Evolutionary conservation across 23 tunicate genomes (phyloP), one percentile per base, ranked within the genome.

Genomic region (Diplosoma virens): DNA sequence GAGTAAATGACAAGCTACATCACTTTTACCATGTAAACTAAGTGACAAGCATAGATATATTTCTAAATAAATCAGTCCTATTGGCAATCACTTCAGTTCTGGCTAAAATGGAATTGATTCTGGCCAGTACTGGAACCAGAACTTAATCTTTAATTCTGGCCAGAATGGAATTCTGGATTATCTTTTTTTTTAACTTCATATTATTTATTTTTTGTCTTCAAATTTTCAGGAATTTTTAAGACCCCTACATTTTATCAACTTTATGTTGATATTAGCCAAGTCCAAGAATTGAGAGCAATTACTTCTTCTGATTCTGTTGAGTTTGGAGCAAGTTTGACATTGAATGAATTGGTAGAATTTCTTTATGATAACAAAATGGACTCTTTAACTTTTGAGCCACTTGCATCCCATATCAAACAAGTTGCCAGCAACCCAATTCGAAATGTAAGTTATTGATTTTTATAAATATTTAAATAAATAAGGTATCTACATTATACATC

Each of bases 341-440:
- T 86, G 6, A 86, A 58, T 70, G 36, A 60, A 23, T 4, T 86
- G 21, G 53, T 36, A 1, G 30, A 28, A 37, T 14, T 32, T 4
- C 32, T 76, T 4, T 2, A 27, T 7, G 28, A 81, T 9, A 37
- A 16, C 4, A 4, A 55, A 22, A 25, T 6, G 2, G 73, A 73
- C 2, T 87, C 90, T 0, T 25, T 33, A n/a, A 84, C 73, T 17
- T 90, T 90, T 58, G 72, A 34, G 22, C 65, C 65, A 18, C 29
- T 81, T 58, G 90, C 82, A 17, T 50, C 81, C 9, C 97, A 90
- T 84, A 17, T 90, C 2, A 22, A 56, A 27, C 79, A 79, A 58
- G 66, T 90, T 3, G 90, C 97, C 30, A 48, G 83, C 22, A 18
- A 33, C 18, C 90, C 90, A 0, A 83, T 90, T 45, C 65, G 97